Evolutionary conservation across 2,797 vertebrate genomes (phyloP), one percentile per base, ranked within the genome.

Genomic region (Austrolebias charrua): DNA sequence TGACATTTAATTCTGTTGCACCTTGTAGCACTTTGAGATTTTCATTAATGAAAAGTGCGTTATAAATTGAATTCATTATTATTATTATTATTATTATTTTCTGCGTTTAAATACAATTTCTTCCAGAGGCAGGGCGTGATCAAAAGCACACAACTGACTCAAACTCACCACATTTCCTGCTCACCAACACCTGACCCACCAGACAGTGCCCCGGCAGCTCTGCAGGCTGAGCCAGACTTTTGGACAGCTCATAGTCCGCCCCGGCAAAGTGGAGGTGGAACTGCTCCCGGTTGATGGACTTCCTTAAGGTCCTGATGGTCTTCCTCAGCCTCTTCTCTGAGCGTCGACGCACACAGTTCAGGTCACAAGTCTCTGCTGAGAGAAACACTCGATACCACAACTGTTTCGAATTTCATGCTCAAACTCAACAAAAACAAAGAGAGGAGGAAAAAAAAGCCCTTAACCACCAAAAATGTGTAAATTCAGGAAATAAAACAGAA

Each of bases 311-410:
- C n/a, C 97, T 89, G 76, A 96, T 93, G 65, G 95, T 97, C 83
- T 98, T 99, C 74, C 94, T 93, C 29, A 99, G 94, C 52, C 95
- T 92, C 87, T 96, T 99, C 71, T 98, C 96, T 0, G 94, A 95
- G 59, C 94, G 95, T 4, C 94, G 95, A 7, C 94, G 89, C 13
- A 91, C 87, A 6, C 98, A 99, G 67, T 87, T 93, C 84, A 95
- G 85, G 75, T 97, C 95, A 46, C 98, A 99, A 15, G 93, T 92
- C 75, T 96, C 98, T 98, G 92, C 74, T 87, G 80, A 90, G 86
- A 92, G 77, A 90, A 81, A 74, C 79, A 80, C 64, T 71, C 50
- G 10, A 83, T 88, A 87, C 72, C 71, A 67, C 81, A 80, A 81
- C 79, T 83, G 89, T 79, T 79, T 84, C 20, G 13, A 28, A 59